Evolutionary conservation across 2,888 invertebrate genomes (phyloP).

Genomic region (Gibbula magus): DNA sequence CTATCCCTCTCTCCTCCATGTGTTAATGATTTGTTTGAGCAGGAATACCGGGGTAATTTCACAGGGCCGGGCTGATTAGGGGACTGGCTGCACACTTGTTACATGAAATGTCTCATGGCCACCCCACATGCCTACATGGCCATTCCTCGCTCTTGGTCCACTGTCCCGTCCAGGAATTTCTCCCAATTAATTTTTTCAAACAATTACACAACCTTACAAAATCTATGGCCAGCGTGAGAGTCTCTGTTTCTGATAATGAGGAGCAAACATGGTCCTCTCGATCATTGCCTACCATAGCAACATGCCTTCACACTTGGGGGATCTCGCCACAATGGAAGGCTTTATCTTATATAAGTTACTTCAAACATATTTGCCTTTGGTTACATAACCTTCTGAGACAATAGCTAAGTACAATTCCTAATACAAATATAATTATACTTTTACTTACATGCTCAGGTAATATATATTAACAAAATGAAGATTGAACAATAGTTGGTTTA

Average conservation of each 20-base stretch:
- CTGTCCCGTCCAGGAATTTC: slow-evolving; percentile 1
- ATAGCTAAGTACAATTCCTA: neutral
- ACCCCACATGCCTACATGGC: slow-evolving; percentile 3
- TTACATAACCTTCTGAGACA: neutral
- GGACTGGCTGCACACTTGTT: neutral
- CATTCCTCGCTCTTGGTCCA: neutral
- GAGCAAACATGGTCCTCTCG: neutral
- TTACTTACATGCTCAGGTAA: too few relatives aligned
- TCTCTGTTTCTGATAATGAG: slow-evolving; percentile 7
- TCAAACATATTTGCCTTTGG: neutral
- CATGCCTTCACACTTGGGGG: neutral
- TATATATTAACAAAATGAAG: too few relatives aligned
- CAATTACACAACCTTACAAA: slow-evolving; percentile 17
- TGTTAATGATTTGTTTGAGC: slow-evolving; percentile 39
- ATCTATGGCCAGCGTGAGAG: neutral
- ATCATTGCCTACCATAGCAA: neutral
- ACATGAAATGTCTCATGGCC: slow-evolving; percentile 5
- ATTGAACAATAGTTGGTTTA: too few relatives aligned
- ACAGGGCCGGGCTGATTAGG: slow-evolving; percentile 25
- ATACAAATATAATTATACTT: too few relatives aligned
- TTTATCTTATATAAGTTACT: neutral
- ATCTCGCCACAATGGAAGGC: neutral
- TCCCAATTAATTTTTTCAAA: slow-evolving; percentile 21
- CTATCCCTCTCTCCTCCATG: slow-evolving; percentile 21
- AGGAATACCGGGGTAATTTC: slow-evolving; percentile 28